phyloP scores from a whole-genome alignment of 2,888 invertebrate genomes.

The Cheilosia scutellata region DNA sequence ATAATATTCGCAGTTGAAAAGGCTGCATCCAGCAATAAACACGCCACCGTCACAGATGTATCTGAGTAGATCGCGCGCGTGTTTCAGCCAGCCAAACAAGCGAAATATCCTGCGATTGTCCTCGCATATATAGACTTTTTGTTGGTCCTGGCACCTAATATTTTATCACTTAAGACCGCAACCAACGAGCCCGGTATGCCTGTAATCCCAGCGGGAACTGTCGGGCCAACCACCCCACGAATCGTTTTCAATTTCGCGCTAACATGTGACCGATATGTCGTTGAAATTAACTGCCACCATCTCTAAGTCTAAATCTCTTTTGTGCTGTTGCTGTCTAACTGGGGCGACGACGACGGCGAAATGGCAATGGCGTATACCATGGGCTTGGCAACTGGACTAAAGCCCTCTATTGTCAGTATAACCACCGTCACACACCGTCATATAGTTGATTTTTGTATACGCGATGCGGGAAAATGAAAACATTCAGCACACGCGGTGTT shows the following conservation, averaged over 20 bases:
- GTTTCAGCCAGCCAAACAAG: conserved; percentile 15
- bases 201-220: conserved; percentile 49
- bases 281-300: conserved; percentile 73
- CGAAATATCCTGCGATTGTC: conserved; percentile 22
- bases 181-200: conserved; percentile 51
- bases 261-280: conserved; percentile 76
- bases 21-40: conserved; percentile 20
- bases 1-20: background rate
- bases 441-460: conserved; percentile 66
- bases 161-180: conserved; percentile 73
- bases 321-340: conserved; percentile 43
- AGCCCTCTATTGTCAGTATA: conserved; percentile 15
- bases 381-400: conserved; percentile 45
- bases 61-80: conserved; percentile 44
- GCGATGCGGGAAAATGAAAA: conserved; percentile 76
- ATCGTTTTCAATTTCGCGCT: conserved; percentile 75
- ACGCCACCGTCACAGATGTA: conserved; percentile 55
- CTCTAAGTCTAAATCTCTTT: conserved; percentile 74
- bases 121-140: conserved; percentile 17
- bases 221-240: conserved; percentile 40
- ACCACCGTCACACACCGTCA: conserved; percentile 37
- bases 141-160: conserved; percentile 58
- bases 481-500: conserved; percentile 78
- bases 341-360: conserved; percentile 7
- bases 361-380: conserved; percentile 3